phyloP scores from a whole-genome alignment of 2,797 vertebrate species.

The Poeciliopsis gracilis region DNA sequence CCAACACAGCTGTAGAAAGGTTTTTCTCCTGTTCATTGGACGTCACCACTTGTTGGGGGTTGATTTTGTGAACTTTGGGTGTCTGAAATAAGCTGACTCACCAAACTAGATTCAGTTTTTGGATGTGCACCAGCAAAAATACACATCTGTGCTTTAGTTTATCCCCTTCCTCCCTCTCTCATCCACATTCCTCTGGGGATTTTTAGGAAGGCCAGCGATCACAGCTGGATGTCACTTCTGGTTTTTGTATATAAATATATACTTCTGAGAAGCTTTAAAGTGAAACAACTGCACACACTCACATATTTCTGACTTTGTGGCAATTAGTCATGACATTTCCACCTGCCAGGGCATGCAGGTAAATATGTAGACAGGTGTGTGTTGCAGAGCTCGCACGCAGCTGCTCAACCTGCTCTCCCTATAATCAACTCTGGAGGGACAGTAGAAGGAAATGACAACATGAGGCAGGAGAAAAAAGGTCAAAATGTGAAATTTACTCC shows the following conservation, averaged over 20 bases:
- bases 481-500: not conserved
- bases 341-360: constrained; percentile 59
- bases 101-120: constrained; percentile 4
- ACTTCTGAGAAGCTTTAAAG: constrained; percentile 41
- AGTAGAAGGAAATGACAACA: constrained; percentile 27
- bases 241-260: constrained; percentile 27
- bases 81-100: constrained; percentile 35
- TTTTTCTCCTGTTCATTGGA: constrained; percentile 54
- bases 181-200: constrained; percentile 33
- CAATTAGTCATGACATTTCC: constrained; percentile 19
- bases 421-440: constrained; percentile 44
- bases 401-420: constrained; percentile 34
- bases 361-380: constrained; percentile 43
- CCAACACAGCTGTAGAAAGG: constrained; percentile 73
- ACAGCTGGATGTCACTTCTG: constrained; percentile 72
- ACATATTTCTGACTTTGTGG: constrained; percentile 12
- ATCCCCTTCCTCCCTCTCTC: not conserved
- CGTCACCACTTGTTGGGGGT: constrained; percentile 46
- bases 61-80: constrained; percentile 16
- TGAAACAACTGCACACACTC: constrained; percentile 17
- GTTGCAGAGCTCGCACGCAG: constrained; percentile 17
- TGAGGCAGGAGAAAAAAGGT: constrained; percentile 17
- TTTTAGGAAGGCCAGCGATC: constrained; percentile 42
- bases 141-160: not conserved
- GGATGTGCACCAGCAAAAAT: constrained; percentile 3